phyloP scores from a whole-genome alignment of 2,113 vertebrate species.

The Siniperca chuatsi region DNA sequence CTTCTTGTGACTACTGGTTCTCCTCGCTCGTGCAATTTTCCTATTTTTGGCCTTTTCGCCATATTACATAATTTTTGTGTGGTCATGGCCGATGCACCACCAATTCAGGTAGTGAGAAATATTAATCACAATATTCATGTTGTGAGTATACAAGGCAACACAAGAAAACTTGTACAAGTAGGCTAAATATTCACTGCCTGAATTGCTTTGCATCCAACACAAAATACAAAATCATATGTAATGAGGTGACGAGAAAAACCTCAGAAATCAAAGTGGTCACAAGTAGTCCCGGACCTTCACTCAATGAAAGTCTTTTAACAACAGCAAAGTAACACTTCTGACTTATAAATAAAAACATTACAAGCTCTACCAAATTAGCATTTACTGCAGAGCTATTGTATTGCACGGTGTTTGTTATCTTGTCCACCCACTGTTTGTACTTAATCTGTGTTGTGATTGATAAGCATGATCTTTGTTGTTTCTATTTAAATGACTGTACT shows the following conservation, averaged over 20 bases:
- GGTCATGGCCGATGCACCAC: background rate
- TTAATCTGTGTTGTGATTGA: constrained; percentile 32
- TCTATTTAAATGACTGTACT: constrained; percentile 48
- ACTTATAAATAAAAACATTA: background rate
- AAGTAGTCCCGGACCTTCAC: background rate
- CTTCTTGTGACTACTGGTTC: background rate
- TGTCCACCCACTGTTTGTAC: constrained; percentile 8
- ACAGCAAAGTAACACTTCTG: background rate
- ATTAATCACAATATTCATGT: background rate
- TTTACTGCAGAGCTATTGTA: background rate
- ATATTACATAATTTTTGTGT: background rate
- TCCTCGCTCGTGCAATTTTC: background rate
- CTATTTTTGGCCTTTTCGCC: background rate
- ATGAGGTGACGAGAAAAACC: background rate
- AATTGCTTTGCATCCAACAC: background rate
- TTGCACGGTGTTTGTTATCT: constrained; percentile 12
- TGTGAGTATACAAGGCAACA: background rate
- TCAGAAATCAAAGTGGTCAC: background rate
- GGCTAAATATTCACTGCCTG: background rate
- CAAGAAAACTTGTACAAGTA: background rate
- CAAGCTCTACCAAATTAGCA: background rate
- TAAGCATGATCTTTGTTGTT: constrained; percentile 22
- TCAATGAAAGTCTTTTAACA: background rate
- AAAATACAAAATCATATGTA: background rate
- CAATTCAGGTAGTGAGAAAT: background rate